Evolutionary conservation across 2,113 vertebrate species (phyloP), one percentile per base, ranked within the genome.

Genomic region (Hydrolagus affinis): DNA sequence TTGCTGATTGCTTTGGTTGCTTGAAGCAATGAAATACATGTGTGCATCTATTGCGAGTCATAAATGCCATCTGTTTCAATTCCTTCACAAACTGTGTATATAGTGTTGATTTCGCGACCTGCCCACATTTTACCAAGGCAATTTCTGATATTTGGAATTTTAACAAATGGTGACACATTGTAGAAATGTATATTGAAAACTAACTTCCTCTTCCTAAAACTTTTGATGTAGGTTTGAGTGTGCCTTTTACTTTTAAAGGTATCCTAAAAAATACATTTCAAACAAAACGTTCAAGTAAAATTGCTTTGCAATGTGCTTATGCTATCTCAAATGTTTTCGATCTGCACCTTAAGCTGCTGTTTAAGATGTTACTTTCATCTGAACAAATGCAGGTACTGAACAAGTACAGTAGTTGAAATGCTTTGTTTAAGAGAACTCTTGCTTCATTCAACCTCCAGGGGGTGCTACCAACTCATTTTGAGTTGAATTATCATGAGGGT

Each of bases 371-470:
- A 17, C 25, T 66, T 28, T 66, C 4, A 32, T 8, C 21, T 80
- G 23, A 32, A 83, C 64, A 21, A 32, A 83, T 32, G 30, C 19
- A 66, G 76, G n/a, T 80, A 25, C 12, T 64, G 28, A 66, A 15
- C 6, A 30, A 15, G 66, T 83, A 30, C 19, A 83, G 30, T 32
- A 66, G 62, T 17, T 83, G 28, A 17, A 83, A 83, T 66, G 64
- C 30, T 62, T 21, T 66, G 25, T 4, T 17, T 17, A 4, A 68
- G 19, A 64, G 60, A 60, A 12, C 59, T 30, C 76, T 28, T 23
- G 76, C n/a, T 64, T 80, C 59, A 80, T 64, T 80, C 59, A 80
- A 68, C 78, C 78, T 83, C 60, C 28, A 83, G 78, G 66, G 78
- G 78, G 78, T 83, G 78, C 78, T 83, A 60, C 78, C 59, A 59